These are phyloP conservation scores for Torymus auratus DNA, from an alignment of 2,888 invertebrate genomes.

Conservation along the genomic window DNA sequence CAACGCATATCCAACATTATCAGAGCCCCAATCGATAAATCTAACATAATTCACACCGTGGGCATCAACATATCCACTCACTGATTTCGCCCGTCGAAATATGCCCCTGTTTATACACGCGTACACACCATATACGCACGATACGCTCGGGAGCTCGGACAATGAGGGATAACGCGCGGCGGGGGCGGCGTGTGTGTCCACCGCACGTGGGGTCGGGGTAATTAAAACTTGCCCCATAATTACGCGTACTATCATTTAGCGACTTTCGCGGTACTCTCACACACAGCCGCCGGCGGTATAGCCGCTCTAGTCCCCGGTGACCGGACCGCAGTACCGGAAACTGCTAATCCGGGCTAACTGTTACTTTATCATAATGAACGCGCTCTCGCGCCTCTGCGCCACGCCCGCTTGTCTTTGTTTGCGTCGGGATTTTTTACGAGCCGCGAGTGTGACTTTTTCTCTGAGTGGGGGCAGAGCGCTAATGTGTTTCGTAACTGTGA, in stretches of 20 bases:
- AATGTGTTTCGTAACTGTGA: constrained; percentile 51
- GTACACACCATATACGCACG: constrained; percentile 4
- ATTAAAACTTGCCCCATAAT: constrained; percentile 76
- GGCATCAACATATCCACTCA: no score
- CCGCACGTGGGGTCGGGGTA: constrained; percentile 64
- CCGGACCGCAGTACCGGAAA: constrained; percentile 13
- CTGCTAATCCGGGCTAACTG: constrained; percentile 62
- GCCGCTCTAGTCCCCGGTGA: constrained; percentile 53
- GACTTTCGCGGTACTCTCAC: constrained; percentile 60
- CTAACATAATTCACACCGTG: no score
- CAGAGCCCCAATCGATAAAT: no score
- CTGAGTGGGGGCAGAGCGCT: not conserved
- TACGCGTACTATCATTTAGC: constrained; percentile 72
- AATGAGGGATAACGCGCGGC: constrained; percentile 74
- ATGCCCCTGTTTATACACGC: no score
- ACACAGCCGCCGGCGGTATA: not conserved
- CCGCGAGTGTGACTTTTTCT: constrained; percentile 23
- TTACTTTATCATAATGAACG: constrained; percentile 65
- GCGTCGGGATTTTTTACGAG: not conserved
- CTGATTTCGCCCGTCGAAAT: no score
- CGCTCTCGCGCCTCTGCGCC: not conserved
- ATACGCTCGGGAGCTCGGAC: constrained; percentile 70
- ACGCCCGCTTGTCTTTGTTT: constrained; percentile 1
- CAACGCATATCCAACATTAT: no score
- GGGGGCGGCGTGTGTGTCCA: constrained; percentile 69